phyloP scores from a whole-genome alignment of 2,888 invertebrate genomes.

The Antheraea assamensis region DNA sequence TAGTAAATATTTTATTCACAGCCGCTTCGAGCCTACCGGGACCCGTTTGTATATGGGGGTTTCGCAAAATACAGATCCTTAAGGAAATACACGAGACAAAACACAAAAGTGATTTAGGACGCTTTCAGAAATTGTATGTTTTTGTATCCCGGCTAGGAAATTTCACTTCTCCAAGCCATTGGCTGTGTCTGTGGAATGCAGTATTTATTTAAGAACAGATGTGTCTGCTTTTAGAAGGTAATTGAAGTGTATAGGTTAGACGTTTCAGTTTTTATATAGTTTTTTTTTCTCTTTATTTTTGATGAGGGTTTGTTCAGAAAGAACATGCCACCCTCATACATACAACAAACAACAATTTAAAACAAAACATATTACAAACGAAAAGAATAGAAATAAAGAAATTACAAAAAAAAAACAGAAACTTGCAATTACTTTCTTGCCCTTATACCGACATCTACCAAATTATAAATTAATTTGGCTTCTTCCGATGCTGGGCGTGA shows the following conservation, averaged over 20 bases:
- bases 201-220: not conserved
- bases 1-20: conserved; percentile 4
- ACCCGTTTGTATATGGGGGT: not conserved
- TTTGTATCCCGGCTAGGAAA: not conserved
- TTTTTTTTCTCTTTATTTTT: too few species aligned
- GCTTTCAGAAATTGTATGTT: not conserved
- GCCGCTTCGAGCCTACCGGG: not conserved
- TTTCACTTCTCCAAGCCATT: not conserved
- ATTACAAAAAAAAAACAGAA: too few species aligned
- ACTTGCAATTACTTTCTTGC: too few species aligned
- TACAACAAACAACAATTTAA: too few species aligned
- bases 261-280: too few species aligned
- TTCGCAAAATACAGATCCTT: not conserved
- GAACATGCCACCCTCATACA: too few species aligned
- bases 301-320: too few species aligned
- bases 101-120: not conserved
- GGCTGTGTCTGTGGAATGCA: not conserved
- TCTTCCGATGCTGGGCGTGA: too few species aligned
- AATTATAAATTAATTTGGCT: too few species aligned
- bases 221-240: not conserved
- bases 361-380: too few species aligned
- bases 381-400: too few species aligned
- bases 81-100: conserved; percentile 1
- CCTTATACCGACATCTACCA: too few species aligned
- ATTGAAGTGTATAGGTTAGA: not conserved